Percentiles rank a stretch among this genome's conserved stretches.
Conservation (phyloP, 2,797 vertebrate genomes). For the Chloroceryle amazona region DNA sequence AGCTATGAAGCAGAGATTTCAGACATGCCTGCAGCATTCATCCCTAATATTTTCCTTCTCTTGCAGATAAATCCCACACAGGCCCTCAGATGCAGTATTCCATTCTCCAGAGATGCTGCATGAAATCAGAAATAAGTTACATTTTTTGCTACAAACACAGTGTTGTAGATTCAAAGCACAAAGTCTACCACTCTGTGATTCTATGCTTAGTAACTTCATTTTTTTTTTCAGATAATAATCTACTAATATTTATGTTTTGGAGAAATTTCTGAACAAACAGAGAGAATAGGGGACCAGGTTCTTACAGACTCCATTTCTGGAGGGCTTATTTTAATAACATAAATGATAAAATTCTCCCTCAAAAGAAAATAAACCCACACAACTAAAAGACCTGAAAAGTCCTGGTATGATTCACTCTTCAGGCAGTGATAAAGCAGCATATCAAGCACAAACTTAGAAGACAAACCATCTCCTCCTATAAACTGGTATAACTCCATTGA, state of each 20-base stretch:
- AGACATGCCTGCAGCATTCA: neutral
- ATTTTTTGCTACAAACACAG: neutral
- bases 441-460: neutral
- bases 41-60: neutral
- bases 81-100: neutral
- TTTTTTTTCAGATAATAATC: neutral
- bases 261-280: neutral
- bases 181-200: neutral
- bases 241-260: neutral
- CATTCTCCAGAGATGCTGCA: neutral
- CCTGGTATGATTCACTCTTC: neutral
- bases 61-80: neutral
- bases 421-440: neutral
- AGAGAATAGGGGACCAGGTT: neutral
- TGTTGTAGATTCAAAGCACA: neutral
- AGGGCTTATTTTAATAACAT: neutral
- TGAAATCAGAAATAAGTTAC: neutral
- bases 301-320: neutral
- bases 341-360: neutral
- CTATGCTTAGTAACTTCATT: neutral
- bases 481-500: neutral
- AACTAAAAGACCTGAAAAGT: neutral
- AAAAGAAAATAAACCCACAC: neutral
- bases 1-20: neutral
- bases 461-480: neutral